Evolutionary conservation across 2,888 invertebrate species (phyloP).

Genomic region (Amiota mariae): DNA sequence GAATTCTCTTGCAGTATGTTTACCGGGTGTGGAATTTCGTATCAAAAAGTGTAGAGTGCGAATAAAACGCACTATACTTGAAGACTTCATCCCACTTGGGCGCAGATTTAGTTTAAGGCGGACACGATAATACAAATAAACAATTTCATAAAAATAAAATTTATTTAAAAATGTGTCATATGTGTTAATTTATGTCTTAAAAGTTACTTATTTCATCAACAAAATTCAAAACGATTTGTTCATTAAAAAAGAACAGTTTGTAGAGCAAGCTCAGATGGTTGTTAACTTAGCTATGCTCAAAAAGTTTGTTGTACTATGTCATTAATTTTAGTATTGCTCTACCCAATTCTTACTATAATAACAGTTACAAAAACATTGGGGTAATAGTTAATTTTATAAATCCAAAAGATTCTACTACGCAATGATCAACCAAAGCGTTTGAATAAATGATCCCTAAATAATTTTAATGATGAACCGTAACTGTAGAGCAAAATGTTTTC

Average conservation of each 20-base stretch:
- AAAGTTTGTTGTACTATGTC: constrained; percentile 21
- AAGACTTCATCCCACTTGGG: constrained; percentile 46
- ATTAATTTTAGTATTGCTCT: constrained; percentile 14
- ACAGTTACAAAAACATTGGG: constrained; percentile 25
- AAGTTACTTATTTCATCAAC: constrained; percentile 5
- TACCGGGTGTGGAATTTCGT: no score
- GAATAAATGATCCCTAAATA: constrained; percentile 15
- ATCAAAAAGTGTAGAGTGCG: neutral
- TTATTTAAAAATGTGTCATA: constrained; percentile 22
- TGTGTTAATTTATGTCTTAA: constrained; percentile 23
- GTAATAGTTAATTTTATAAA: constrained; percentile 10
- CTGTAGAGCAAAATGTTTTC: no score
- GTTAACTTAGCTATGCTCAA: constrained; percentile 17
- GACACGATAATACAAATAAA: constrained; percentile 8
- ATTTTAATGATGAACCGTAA: neutral
- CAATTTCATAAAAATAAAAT: constrained; percentile 5
- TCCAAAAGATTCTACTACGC: constrained; percentile 7
- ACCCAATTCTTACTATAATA: constrained; percentile 12
- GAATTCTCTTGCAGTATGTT: no score
- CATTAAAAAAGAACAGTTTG: constrained; percentile 10
- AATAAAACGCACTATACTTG: constrained; percentile 20
- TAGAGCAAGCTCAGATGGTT: constrained; percentile 12
- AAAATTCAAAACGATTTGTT: constrained; percentile 19
- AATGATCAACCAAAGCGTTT: constrained; percentile 2
- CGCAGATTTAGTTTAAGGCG: constrained; percentile 5